Percentiles rank a stretch among this genome's conserved stretches.
phyloP scores from a whole-genome alignment of 1,140 invertebrate genomes.

The Rhopalosiphum maidis region DNA sequence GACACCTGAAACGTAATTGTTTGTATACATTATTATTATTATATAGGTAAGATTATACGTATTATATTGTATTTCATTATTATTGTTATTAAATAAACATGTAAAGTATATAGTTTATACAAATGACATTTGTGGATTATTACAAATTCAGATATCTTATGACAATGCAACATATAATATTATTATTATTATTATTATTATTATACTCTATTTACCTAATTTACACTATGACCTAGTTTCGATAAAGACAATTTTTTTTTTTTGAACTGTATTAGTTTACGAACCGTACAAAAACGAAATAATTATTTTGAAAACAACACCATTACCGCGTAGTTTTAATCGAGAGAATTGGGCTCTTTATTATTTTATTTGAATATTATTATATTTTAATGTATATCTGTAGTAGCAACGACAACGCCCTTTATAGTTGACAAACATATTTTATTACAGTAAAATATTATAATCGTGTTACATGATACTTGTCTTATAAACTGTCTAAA shows the following conservation, averaged over 20 bases:
- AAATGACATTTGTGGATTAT: neutral
- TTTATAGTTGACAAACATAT: conserved; percentile 31
- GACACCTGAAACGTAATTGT: neutral
- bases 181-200: neutral
- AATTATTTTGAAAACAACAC: neutral
- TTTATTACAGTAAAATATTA: conserved; percentile 38
- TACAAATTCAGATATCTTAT: neutral
- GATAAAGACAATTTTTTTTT: neutral
- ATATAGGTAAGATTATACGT: neutral
- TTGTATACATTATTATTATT: neutral
- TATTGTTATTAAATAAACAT: neutral
- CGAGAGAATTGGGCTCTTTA: neutral
- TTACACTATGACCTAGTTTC: neutral
- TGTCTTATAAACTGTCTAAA: conserved; percentile 34
- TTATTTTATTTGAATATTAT: conserved; percentile 19
- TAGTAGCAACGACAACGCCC: neutral
- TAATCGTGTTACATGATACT: conserved; percentile 43
- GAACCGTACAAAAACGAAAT: neutral
- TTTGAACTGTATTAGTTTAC: neutral
- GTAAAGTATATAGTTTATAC: neutral
- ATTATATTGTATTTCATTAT: neutral
- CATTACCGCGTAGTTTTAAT: neutral
- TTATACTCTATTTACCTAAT: neutral
- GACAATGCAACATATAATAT: neutral
- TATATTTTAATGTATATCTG: neutral